phyloP scores from a whole-genome alignment of 1,140 invertebrate species.

The Bradysia coprophila region DNA sequence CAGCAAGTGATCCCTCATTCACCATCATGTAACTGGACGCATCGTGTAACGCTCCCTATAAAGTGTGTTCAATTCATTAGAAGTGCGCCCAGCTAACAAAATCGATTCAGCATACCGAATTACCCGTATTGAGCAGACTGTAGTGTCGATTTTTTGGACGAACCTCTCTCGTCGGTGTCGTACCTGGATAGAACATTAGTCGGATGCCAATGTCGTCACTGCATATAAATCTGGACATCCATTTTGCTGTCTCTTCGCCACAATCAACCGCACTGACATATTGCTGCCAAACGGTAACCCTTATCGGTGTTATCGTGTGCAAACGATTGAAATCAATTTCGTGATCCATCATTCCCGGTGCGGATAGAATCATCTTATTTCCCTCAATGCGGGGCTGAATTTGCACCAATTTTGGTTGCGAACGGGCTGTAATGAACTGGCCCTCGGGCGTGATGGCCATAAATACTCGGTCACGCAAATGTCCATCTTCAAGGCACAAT shows the following conservation, averaged over 20 bases:
- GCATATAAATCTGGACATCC: slow-evolving; percentile 36
- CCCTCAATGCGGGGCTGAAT: slow-evolving; percentile 23
- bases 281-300: slow-evolving; percentile 27
- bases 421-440: slow-evolving; percentile 29
- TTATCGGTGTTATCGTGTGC: slow-evolving; percentile 18
- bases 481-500: slow-evolving; percentile 25
- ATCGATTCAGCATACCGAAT: neutral
- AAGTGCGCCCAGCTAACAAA: neutral
- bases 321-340: slow-evolving; percentile 25
- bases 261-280: slow-evolving; percentile 32
- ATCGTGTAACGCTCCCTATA: slow-evolving; percentile 37
- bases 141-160: neutral
- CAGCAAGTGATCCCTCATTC: slow-evolving; percentile 38
- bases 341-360: slow-evolving; percentile 28
- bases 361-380: slow-evolving; percentile 21
- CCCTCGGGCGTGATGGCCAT: slow-evolving; percentile 29
- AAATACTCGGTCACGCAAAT: slow-evolving; percentile 27
- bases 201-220: slow-evolving; percentile 31
- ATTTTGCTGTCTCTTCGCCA: slow-evolving; percentile 35
- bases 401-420: slow-evolving; percentile 29
- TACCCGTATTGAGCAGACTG: neutral
- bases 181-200: slow-evolving; percentile 34
- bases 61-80: neutral
- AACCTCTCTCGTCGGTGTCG: slow-evolving; percentile 12
- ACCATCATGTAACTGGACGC: slow-evolving; percentile 36